Evolutionary conservation across 2,797 vertebrate genomes (phyloP).

Genomic region (Schizopygopsis pylzovi): DNA sequence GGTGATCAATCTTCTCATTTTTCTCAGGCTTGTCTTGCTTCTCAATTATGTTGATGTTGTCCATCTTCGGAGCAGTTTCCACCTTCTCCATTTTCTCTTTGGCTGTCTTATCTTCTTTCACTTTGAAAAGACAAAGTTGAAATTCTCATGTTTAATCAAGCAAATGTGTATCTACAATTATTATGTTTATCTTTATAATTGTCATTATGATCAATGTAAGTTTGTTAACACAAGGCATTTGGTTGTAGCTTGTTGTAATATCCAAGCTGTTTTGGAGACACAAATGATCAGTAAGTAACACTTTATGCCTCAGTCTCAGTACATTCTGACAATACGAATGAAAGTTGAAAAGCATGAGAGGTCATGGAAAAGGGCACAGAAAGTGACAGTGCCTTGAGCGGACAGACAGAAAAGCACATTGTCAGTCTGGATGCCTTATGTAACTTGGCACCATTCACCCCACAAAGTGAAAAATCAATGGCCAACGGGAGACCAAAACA

Average conservation of each 20-base stretch:
- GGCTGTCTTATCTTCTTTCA: constrained; percentile 77
- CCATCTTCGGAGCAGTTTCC: constrained; percentile 57
- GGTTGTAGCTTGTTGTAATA: background rate
- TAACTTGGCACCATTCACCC: constrained; percentile 52
- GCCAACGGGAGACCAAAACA: constrained; percentile 37
- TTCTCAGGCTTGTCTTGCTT: constrained; percentile 61
- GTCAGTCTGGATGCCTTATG: constrained; percentile 56
- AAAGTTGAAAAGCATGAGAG: constrained; percentile 18
- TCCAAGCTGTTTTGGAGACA: background rate
- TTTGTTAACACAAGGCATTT: background rate
- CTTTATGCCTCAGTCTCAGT: background rate
- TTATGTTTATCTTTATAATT: background rate
- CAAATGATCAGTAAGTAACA: background rate
- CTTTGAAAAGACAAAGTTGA: constrained; percentile 59
- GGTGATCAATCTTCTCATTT: constrained; percentile 67
- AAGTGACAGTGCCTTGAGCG: constrained; percentile 49
- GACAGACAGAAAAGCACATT: constrained; percentile 59
- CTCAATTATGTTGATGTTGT: constrained; percentile 45
- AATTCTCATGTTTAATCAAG: background rate
- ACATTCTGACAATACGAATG: constrained; percentile 15
- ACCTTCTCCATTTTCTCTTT: constrained; percentile 74
- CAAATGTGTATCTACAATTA: background rate
- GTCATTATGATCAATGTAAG: background rate
- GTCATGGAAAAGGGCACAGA: constrained; percentile 36
- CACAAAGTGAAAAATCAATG: constrained; percentile 45